A percentile compares a stretch with the other conserved stretches of the same genome.
phyloP scores from a whole-genome alignment of 2,797 vertebrate species.

The Molothrus ater region DNA sequence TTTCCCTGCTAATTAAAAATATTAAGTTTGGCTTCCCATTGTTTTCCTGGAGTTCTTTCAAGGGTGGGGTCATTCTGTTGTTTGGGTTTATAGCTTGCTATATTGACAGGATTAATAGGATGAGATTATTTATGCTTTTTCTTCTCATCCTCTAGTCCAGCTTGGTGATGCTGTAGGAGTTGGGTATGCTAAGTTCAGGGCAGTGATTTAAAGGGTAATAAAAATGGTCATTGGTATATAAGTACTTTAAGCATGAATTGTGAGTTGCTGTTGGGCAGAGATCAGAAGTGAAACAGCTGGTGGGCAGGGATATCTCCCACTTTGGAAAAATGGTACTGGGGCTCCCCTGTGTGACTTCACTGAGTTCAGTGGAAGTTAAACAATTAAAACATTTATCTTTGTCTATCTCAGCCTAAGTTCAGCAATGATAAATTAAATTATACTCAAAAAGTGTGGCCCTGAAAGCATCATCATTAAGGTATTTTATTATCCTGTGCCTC shows the following conservation, averaged over 20 bases:
- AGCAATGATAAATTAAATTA: not conserved
- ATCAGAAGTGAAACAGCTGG: not conserved
- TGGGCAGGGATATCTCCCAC: not conserved
- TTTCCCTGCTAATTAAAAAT: slow-evolving; percentile 40
- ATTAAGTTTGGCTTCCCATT: slow-evolving; percentile 31
- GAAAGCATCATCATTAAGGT: not conserved
- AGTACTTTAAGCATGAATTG: not conserved
- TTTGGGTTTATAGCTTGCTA: not conserved
- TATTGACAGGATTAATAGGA: slow-evolving; percentile 5
- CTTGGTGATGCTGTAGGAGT: not conserved
- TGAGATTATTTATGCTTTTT: not conserved
- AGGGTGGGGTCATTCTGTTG: slow-evolving; percentile 5
- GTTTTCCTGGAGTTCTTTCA: slow-evolving; percentile 30
- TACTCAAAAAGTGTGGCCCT: not conserved
- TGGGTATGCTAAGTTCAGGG: not conserved
- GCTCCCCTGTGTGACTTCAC: not conserved
- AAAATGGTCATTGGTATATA: not conserved
- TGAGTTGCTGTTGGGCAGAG: not conserved
- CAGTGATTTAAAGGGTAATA: not conserved
- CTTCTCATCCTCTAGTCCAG: not conserved
- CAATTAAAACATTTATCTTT: not conserved
- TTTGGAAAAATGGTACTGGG: not conserved
- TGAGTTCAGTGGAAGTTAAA: not conserved
- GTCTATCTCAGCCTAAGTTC: not conserved
- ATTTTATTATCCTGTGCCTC: not conserved